phyloP scores from a whole-genome alignment of 2,113 vertebrate species.

The Emydocephalus ijimae region DNA sequence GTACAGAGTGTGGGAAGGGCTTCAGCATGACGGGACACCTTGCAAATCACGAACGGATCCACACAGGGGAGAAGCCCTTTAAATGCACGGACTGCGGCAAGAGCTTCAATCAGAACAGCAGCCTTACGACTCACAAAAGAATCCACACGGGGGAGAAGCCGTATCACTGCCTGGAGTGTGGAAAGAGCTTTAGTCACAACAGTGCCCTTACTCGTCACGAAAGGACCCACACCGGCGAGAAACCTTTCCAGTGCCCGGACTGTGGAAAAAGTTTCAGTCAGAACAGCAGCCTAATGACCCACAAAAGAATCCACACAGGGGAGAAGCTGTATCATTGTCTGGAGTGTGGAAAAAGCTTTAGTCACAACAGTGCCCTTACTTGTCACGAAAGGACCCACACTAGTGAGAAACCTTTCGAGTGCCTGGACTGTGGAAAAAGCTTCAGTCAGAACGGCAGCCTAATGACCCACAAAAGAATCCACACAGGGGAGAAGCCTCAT shows the following conservation, averaged over 20 bases:
- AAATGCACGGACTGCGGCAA: background rate
- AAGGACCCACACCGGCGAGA: background rate
- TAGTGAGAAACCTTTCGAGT: background rate
- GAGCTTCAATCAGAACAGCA: background rate
- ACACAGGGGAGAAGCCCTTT: background rate
- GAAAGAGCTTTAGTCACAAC: background rate
- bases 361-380: background rate
- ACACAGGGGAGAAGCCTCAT: background rate
- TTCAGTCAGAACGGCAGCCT: background rate
- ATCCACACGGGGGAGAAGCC: background rate
- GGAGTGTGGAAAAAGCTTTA: background rate
- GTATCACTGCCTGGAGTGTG: background rate
- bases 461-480: background rate
- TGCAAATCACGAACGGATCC: background rate
- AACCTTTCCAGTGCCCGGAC: background rate
- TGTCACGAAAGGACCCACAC: background rate
- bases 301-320: background rate
- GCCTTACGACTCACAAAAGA: background rate
- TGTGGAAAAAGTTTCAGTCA: background rate
- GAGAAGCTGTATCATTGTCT: background rate
- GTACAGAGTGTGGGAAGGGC: background rate
- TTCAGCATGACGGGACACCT: background rate
- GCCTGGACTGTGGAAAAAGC: background rate
- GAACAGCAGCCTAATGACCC: background rate
- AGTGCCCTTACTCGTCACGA: background rate